These are phyloP conservation scores for Hermodice carunculata DNA, from an alignment of 2,888 invertebrate species.

Conservation along the genomic window DNA sequence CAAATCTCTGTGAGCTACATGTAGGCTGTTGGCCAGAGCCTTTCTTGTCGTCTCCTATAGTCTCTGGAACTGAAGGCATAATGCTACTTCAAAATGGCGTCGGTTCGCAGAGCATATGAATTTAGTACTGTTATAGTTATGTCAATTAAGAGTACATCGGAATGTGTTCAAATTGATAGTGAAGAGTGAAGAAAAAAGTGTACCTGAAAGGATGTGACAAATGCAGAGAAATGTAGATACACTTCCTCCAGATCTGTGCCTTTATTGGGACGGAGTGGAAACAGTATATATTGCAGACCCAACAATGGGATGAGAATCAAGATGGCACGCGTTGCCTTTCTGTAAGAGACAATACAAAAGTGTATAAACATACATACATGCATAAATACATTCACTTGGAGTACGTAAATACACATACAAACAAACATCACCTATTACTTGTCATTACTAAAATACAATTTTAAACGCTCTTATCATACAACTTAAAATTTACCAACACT, in stretches of 20 bases:
- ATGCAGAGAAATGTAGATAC: conserved; percentile 88
- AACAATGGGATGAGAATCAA: conserved; percentile 90
- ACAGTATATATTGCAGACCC: conserved; percentile 90
- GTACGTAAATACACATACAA: background rate
- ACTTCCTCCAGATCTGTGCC: conserved; percentile 70
- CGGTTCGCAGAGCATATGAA: too few species aligned
- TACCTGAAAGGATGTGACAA: conserved; percentile 89
- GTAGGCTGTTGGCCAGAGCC: too few species aligned
- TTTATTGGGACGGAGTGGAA: conserved; percentile 84
- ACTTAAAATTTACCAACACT: too few species aligned
- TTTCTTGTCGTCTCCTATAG: too few species aligned
- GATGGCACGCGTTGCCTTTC: conserved; percentile 84
- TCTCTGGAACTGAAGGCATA: too few species aligned
- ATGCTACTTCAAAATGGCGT: too few species aligned
- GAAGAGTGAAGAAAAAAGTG: conserved; percentile 9
- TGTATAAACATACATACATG: background rate
- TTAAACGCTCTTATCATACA: background rate
- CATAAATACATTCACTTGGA: background rate
- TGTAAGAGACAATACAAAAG: conserved; percentile 45
- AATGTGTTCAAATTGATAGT: background rate
- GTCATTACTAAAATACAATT: too few species aligned
- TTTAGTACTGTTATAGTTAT: background rate
- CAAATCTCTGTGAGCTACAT: too few species aligned
- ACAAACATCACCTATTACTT: background rate
- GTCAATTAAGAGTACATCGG: background rate